These are phyloP conservation scores for Crepidodera aurea DNA, from an alignment of 2,888 invertebrate genomes.

Conservation along the genomic window DNA sequence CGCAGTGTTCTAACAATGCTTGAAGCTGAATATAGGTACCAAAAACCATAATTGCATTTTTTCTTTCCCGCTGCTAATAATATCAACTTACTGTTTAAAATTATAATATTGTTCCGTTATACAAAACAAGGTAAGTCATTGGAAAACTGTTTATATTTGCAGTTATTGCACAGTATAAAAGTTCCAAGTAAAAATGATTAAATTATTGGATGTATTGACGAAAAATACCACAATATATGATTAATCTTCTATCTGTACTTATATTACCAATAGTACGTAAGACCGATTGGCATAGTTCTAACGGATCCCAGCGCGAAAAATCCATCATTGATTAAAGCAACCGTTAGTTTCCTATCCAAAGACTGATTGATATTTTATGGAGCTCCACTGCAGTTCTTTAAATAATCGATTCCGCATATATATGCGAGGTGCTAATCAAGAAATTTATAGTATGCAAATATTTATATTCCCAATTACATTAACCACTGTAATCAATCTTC, in stretches of 20 bases:
- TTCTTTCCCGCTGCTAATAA: too few relatives aligned
- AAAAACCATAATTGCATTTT: too few relatives aligned
- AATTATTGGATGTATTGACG: too few relatives aligned
- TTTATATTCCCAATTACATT: conserved; percentile 33
- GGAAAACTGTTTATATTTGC: too few relatives aligned
- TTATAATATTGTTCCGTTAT: too few relatives aligned
- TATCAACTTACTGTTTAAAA: too few relatives aligned
- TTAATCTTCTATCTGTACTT: neutral
- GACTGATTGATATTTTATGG: conserved; percentile 33
- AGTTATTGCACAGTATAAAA: too few relatives aligned
- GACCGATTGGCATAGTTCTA: conserved; percentile 1
- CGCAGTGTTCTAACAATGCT: too few relatives aligned
- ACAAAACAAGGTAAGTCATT: too few relatives aligned
- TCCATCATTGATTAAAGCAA: conserved; percentile 1
- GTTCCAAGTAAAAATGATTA: too few relatives aligned
- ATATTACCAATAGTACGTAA: neutral
- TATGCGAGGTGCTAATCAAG: conserved; percentile 33
- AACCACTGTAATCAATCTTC: conserved; percentile 32
- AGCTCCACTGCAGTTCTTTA: conserved; percentile 7
- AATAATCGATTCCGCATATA: conserved; percentile 19
- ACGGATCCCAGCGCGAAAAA: neutral
- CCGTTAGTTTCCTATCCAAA: conserved; percentile 27
- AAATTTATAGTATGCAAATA: conserved; percentile 36
- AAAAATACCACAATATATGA: neutral
- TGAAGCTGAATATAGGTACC: too few relatives aligned